A percentile compares a stretch with the other conserved stretches of the same genome.
Evolutionary conservation across 2,888 invertebrate species (phyloP).

Genomic region (Cartodere bifasciata): DNA sequence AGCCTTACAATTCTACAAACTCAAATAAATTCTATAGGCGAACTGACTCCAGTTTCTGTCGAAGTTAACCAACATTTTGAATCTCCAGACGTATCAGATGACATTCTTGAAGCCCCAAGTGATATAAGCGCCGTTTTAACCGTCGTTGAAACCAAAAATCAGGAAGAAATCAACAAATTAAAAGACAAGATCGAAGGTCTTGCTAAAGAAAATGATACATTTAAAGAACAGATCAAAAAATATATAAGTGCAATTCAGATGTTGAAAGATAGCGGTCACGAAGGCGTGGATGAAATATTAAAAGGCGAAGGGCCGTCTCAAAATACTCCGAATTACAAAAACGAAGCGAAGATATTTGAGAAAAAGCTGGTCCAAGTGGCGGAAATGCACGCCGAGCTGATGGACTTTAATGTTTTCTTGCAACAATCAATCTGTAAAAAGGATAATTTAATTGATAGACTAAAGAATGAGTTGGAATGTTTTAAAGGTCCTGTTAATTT

Average conservation of each 20-base stretch:
- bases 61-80: constrained; percentile 25
- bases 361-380: constrained; percentile 81
- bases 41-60: constrained; percentile 37
- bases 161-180: constrained; percentile 26
- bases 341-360: constrained; percentile 70
- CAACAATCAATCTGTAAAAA: constrained; percentile 56
- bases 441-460: constrained; percentile 44
- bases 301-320: constrained; percentile 29
- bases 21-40: constrained; percentile 33
- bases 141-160: constrained; percentile 30
- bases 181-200: constrained; percentile 27
- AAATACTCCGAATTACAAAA: constrained; percentile 42
- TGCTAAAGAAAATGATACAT: constrained; percentile 62
- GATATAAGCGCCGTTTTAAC: constrained; percentile 32
- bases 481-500: constrained; percentile 49
- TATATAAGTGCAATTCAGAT: constrained; percentile 84
- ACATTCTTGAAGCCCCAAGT: constrained; percentile 29
- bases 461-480: constrained; percentile 51
- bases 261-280: constrained; percentile 41
- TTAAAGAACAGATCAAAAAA: constrained; percentile 73
- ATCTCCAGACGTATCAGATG: constrained; percentile 25
- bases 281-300: constrained; percentile 28
- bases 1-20: constrained; percentile 37
- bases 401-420: constrained; percentile 81
- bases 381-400: constrained; percentile 88